Base-by-base conservation (phyloP, 1,140 invertebrate species). In the Drosophila kepulauana region DNA sequence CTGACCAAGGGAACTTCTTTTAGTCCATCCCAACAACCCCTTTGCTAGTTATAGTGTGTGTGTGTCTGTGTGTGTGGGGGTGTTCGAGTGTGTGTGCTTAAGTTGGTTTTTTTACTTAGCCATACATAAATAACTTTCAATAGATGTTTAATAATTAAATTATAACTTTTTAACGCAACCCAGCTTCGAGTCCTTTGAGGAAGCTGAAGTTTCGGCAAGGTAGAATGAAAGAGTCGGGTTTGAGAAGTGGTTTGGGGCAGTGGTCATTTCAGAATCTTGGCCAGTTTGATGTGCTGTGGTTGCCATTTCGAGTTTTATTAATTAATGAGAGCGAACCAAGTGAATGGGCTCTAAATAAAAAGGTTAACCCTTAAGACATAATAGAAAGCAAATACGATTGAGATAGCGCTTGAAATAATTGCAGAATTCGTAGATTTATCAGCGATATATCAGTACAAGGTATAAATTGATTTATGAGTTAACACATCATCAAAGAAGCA, bases 81-180 rank as follows among this genome's bases (percentile, higher is more conserved):
- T 72, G 16, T 63, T 15, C 13, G 48, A 51, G 28, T 43, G 25
- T 38, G 25, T 66, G 51, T 25, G 10, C 20, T 4, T 49, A 52
- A 54, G 28, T 54, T 56, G 25, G 20, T 51, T 70, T 62, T 68
- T 69, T 69, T 70, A 25, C 33, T 43, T n/a, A 58, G 49, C 57
- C 58, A 20, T 57, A 64, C 41, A 46, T 72, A 48, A 76, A 72
- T 79, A 73, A 75, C 76, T 80, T 70, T 70, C 64, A 73, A 76
- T 73, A 66, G 61, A 58, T 84, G 68, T 38, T 85, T 63, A 89
- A 88, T 89, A 85, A 88, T 89, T 89, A 80, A 89, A 54, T 65
- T 58, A 65, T 69, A 84, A 89, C 73, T 89, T 84, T 71, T 75
- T 69, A 56, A 69, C 38, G 46, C 6, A 46, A 58, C 54, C 68